Evolutionary conservation across 2,113 vertebrate species (phyloP).

Genomic region (Coreoperca whiteheadi): DNA sequence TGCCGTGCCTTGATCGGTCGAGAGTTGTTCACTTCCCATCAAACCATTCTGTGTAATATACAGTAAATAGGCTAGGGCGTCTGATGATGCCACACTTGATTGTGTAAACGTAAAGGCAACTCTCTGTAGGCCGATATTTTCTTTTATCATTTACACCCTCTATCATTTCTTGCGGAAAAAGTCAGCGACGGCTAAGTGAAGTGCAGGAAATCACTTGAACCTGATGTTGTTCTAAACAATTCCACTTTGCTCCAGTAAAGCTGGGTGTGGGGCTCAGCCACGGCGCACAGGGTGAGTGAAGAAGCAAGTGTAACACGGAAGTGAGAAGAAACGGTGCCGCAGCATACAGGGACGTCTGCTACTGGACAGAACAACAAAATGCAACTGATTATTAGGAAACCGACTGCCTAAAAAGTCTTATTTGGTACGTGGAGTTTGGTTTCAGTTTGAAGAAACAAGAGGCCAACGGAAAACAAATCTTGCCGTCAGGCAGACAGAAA

Average conservation of each 20-base stretch:
- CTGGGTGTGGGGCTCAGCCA: neutral
- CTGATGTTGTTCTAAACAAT: neutral
- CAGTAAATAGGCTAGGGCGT: neutral
- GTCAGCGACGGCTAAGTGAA: neutral
- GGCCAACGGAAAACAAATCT: neutral
- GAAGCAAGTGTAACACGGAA: neutral
- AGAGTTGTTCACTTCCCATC: no score
- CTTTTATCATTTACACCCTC: neutral
- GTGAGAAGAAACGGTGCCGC: neutral
- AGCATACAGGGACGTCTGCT: neutral
- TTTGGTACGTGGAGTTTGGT: neutral
- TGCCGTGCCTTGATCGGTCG: no score
- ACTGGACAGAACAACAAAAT: neutral
- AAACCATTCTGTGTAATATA: neutral
- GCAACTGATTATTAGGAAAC: neutral
- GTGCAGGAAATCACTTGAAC: neutral
- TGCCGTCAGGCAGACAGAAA: neutral
- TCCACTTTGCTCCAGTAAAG: neutral
- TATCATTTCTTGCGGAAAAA: neutral
- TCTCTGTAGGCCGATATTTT: neutral
- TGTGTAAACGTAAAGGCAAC: neutral
- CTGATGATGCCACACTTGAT: neutral
- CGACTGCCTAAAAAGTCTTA: neutral
- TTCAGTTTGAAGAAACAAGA: neutral
- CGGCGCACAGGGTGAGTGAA: neutral